phyloP scores from a whole-genome alignment of 64 coral and sea anemone genomes.

The Trachythela sp. region DNA sequence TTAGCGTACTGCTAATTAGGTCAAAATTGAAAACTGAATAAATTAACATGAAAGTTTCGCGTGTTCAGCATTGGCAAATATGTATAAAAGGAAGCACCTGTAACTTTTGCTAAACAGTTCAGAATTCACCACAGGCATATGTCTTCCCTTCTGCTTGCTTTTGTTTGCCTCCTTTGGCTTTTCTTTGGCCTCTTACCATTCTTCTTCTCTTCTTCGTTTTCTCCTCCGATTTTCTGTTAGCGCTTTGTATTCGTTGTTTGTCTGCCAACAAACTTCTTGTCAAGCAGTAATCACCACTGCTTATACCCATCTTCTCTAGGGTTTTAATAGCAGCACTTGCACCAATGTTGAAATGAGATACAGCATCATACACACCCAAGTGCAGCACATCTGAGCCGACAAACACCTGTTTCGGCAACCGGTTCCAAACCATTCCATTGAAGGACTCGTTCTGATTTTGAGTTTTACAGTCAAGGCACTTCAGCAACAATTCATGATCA shows the following conservation, averaged over 20 bases:
- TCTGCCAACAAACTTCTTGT: not conserved
- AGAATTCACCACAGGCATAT: conserved; percentile 17
- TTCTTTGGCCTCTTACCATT: conserved; percentile 1
- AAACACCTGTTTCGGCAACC: conserved; percentile 31
- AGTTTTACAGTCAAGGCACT: too few species aligned
- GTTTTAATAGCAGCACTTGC: not conserved
- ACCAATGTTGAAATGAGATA: not conserved
- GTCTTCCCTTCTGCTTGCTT: conserved; percentile 29
- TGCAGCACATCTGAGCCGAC: conserved; percentile 39
- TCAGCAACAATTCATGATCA: too few species aligned
- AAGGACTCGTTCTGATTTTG: too few species aligned
- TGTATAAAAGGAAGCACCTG: too few species aligned
- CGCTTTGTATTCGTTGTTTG: not conserved
- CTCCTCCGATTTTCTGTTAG: conserved; percentile 4
- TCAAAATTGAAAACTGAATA: too few species aligned
- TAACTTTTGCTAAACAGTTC: not conserved
- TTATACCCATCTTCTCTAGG: too few species aligned
- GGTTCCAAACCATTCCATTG: conserved; percentile 19
- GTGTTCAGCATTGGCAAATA: too few species aligned
- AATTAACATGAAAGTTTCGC: too few species aligned
- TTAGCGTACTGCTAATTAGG: too few species aligned
- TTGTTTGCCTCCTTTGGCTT: conserved; percentile 15
- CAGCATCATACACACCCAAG: conserved; percentile 32
- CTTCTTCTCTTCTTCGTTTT: conserved; percentile 26
- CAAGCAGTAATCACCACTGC: too few species aligned